Percentiles rank a stretch among this genome's conserved stretches.
Evolutionary conservation across 2,888 invertebrate species (phyloP).

Genomic region (Coelinius sp.): DNA sequence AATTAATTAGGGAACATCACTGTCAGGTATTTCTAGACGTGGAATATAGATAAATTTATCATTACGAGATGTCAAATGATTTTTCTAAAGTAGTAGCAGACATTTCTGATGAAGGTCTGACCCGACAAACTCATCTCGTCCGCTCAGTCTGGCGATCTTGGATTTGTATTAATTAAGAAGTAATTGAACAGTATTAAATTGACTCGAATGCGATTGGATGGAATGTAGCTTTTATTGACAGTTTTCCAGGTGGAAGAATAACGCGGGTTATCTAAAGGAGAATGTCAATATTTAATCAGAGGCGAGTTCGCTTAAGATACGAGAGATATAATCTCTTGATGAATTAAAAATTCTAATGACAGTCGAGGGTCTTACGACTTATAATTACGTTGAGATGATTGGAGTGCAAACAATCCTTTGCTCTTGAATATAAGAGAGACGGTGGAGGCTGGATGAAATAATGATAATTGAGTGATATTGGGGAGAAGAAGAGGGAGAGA

Average conservation of each 20-base stretch:
- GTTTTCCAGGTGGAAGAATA: conserved; percentile 44
- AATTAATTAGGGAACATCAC: background rate
- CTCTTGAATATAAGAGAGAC: background rate
- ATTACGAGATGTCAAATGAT: too few relatives aligned
- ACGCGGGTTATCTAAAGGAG: conserved; percentile 43
- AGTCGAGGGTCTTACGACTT: background rate
- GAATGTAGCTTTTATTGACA: conserved; percentile 49
- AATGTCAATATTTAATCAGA: conserved; percentile 61
- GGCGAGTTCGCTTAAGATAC: conserved; percentile 46
- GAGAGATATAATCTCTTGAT: background rate
- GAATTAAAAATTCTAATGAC: conserved; percentile 2
- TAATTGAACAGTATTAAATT: conserved; percentile 60
- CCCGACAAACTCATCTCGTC: background rate
- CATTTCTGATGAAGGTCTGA: background rate
- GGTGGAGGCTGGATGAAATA: background rate
- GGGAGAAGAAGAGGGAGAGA: background rate
- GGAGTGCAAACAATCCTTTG: background rate
- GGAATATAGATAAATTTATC: too few relatives aligned
- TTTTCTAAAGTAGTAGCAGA: background rate
- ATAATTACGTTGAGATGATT: conserved; percentile 7
- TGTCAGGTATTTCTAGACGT: background rate
- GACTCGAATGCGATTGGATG: conserved; percentile 49
- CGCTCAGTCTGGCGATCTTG: background rate
- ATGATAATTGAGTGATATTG: background rate
- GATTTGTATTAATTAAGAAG: conserved; percentile 60